Evolutionary conservation across 2,113 vertebrate species (phyloP).

Genomic region (Sander vitreus): DNA sequence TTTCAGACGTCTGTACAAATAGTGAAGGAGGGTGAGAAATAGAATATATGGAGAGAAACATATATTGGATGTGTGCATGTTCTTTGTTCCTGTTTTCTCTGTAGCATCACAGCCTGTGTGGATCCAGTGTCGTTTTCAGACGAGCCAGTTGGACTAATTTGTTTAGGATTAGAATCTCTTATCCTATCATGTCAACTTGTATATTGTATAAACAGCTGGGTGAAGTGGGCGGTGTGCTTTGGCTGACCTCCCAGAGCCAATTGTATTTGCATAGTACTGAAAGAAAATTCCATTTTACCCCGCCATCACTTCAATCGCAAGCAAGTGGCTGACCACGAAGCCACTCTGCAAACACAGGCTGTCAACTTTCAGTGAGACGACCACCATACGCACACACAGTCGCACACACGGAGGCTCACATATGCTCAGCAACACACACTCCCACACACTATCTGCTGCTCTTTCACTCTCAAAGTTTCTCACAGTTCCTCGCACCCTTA

Average conservation of each 20-base stretch:
- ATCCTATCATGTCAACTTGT: conserved; percentile 67
- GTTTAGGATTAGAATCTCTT: conserved; percentile 70
- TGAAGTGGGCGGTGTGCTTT: conserved; percentile 51
- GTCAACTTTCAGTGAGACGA: conserved; percentile 68
- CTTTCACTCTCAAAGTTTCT: conserved; percentile 62
- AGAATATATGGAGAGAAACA: conserved; percentile 15
- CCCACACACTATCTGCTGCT: conserved; percentile 59
- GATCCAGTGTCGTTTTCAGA: conserved; percentile 55
- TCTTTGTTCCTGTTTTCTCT: conserved; percentile 30
- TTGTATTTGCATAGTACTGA: conserved; percentile 68
- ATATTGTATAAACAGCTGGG: conserved; percentile 70
- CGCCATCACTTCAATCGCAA: conserved; percentile 61
- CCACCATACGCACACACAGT: conserved; percentile 62
- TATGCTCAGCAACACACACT: conserved; percentile 54
- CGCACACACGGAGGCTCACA: conserved; percentile 48
- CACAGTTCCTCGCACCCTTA: conserved; percentile 57
- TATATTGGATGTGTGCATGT: conserved; percentile 20
- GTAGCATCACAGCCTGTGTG: conserved; percentile 16
- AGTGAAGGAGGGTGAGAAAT: neutral
- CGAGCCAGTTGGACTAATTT: conserved; percentile 65
- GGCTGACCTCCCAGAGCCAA: conserved; percentile 43
- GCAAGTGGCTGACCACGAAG: conserved; percentile 76
- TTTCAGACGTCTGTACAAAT: conserved; percentile 7
- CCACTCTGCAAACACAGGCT: conserved; percentile 79
- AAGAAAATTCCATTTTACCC: conserved; percentile 44